These are phyloP conservation scores for Zaprionus gabonicus DNA, from an alignment of 1,140 invertebrate species.

Conservation along the genomic window DNA sequence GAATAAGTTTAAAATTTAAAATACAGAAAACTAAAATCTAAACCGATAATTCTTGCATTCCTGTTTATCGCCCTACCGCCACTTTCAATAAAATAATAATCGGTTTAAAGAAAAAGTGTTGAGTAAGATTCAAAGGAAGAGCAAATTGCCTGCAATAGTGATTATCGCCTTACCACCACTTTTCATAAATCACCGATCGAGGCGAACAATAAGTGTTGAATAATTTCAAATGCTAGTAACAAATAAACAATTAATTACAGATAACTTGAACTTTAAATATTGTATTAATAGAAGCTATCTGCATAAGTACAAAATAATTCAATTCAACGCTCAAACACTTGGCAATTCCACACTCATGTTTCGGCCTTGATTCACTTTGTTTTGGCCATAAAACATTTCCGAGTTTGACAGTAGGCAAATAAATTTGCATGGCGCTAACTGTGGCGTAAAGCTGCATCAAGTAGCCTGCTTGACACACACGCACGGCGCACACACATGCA, in stretches of 20 bases:
- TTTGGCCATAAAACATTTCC: not conserved
- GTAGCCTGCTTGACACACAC: constrained; percentile 12
- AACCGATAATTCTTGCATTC: too few relatives aligned
- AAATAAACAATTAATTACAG: not conserved
- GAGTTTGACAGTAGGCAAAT: not conserved
- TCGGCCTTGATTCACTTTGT: not conserved
- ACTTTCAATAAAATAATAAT: too few relatives aligned
- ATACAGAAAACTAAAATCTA: too few relatives aligned
- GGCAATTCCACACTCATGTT: not conserved
- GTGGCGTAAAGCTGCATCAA: not conserved
- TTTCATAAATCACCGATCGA: not conserved
- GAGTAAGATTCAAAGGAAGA: too few relatives aligned
- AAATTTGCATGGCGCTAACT: not conserved
- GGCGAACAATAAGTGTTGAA: not conserved
- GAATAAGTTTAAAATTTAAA: not conserved
- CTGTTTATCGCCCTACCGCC: too few relatives aligned
- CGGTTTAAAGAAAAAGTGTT: too few relatives aligned
- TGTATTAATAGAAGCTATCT: too few relatives aligned
- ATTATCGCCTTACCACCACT: too few relatives aligned
- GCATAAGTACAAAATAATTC: not conserved
- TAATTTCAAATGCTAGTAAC: not conserved
- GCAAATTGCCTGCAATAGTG: too few relatives aligned
- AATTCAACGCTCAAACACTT: not conserved
- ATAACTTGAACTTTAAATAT: too few relatives aligned
- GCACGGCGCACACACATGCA: not conserved